phyloP scores from a whole-genome alignment of 2,113 vertebrate genomes.

The Pluvianellus socialis region DNA sequence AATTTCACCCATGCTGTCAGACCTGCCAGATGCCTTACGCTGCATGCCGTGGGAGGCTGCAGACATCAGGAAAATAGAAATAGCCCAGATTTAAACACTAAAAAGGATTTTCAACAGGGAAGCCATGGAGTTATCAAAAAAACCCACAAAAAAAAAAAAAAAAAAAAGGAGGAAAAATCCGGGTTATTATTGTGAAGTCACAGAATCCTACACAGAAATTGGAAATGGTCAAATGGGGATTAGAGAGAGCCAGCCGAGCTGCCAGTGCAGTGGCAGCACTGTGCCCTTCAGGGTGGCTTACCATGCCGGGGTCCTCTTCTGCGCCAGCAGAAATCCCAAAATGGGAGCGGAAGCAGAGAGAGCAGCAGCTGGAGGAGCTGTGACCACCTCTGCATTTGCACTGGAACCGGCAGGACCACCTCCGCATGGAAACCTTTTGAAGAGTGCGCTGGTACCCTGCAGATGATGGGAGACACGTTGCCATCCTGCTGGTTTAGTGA shows the following conservation, averaged over 20 bases:
- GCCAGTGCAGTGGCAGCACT: not conserved
- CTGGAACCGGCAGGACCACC: slow-evolving; percentile 28
- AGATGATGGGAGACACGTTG: not conserved
- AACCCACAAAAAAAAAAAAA: not conserved
- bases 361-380: slow-evolving; percentile 41
- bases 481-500: not conserved
- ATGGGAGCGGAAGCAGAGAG: slow-evolving; percentile 11
- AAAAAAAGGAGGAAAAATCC: not conserved
- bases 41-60: not conserved
- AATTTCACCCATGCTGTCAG: not conserved
- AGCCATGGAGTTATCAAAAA: not conserved
- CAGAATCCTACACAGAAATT: not conserved
- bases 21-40: not conserved
- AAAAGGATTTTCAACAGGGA: not conserved
- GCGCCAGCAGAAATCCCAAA: slow-evolving; percentile 21
- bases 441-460: not conserved
- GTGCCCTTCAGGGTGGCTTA: slow-evolving; percentile 13
- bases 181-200: not conserved
- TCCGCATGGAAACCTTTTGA: not conserved
- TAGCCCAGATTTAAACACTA: not conserved
- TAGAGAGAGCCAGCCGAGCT: not conserved
- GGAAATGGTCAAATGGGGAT: not conserved
- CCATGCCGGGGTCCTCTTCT: slow-evolving; percentile 4
- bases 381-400: slow-evolving; percentile 32
- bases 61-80: not conserved